Evolutionary conservation across 2,888 invertebrate genomes (phyloP).

Genomic region (Caenorhabditis sp.): DNA sequence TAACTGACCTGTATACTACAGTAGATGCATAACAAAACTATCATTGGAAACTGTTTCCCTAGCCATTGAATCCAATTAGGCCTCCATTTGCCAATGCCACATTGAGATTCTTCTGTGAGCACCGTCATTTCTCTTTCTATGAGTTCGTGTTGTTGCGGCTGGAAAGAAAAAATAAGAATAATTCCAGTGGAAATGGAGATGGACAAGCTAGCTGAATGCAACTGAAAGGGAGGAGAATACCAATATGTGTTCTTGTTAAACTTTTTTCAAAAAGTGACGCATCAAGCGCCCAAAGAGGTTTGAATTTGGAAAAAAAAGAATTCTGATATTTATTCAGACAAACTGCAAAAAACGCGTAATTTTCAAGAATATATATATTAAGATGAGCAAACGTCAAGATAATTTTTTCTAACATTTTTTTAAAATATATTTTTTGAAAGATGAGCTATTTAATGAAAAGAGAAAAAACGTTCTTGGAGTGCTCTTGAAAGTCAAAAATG

Average conservation of each 20-base stretch:
- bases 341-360: no score
- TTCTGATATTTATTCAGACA: no score
- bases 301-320: no score
- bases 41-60: conserved; percentile 81
- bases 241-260: neutral
- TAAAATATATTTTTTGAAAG: no score
- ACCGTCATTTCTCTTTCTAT: conserved; percentile 82
- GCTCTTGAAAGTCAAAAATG: neutral
- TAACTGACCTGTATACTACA: conserved; percentile 77
- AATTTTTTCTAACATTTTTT: no score
- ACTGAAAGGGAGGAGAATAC: neutral
- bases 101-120: conserved; percentile 78
- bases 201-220: neutral
- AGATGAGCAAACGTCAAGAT: no score
- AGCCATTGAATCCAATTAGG: conserved; percentile 82
- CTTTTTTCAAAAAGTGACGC: no score
- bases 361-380: no score
- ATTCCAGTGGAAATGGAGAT: neutral
- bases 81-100: conserved; percentile 80
- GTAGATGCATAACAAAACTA: conserved; percentile 82
- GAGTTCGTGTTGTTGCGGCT: conserved; percentile 73
- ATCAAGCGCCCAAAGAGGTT: no score
- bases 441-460: no score
- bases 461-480: conserved; percentile 23
- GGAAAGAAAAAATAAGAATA: neutral